Base-by-base conservation (phyloP, 2,888 invertebrate species). In the Melikaiella ostensackeni region DNA sequence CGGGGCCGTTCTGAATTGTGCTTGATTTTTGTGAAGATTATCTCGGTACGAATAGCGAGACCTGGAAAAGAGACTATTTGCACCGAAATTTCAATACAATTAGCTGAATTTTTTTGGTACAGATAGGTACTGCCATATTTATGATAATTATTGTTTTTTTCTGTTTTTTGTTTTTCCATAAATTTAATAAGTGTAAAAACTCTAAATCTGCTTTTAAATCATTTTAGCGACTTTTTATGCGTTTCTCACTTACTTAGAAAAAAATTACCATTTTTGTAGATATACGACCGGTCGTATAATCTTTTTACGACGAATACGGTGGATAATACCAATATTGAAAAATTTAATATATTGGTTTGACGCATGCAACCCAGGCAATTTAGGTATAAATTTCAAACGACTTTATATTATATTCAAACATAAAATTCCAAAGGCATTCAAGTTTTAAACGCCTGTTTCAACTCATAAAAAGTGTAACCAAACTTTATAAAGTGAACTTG, bases 271-370 rank as follows among this genome's bases (percentile, higher is more conserved):
- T 64, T 64, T 64, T 64, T 42, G 64, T 42, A 16, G 64, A 24
- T 64, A 64, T 64, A 64, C 42, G 64, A 64, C 64, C 42, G 64
- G 64, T 42, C 42, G 42, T 64, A 24, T 38, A 64, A 64, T 64
- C 24, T 64, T 64, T 64, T 64, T 64, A 64, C 21, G 64, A 64
- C 42, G 64, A 64, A 27, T 42, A 42, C 27, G 16, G 42, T 46
- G 42, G 19, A 19, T 46, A 19, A n/a, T 46, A 6, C 19, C 2
- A n/a, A 46, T 46, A 46, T 46, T n/a, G n/a, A 46, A 46, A 46
- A 46, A 8, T 46, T n/a, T 46, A 46, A 46, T 46, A 8, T 46
- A 46, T 46, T 46, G 7, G 46, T 7, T 46, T 46, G 19, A n/a
- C n/a, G 13, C 46, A 46, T 46, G 46, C 46, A 13, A 46, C n/a